Conservation (phyloP, 1,140 invertebrate genomes). For the Hylaeus anthracinus region DNA sequence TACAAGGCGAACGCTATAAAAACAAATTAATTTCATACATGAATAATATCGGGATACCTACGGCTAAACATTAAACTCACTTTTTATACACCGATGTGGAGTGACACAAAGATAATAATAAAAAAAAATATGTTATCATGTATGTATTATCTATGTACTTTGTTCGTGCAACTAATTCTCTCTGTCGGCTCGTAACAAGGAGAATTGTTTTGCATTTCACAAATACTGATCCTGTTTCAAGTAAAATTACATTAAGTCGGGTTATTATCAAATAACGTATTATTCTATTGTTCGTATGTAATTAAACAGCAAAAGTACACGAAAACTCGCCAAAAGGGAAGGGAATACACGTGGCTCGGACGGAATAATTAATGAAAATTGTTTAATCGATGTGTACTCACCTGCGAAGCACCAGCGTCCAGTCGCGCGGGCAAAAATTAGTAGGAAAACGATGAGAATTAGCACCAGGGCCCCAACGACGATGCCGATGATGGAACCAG, state of each 20-base stretch:
- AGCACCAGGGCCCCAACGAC: conserved; percentile 86
- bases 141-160: neutral
- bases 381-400: conserved; percentile 79
- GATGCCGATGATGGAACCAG: conserved; percentile 88
- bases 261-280: neutral
- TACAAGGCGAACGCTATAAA: neutral
- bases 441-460: conserved; percentile 84
- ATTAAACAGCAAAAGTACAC: conserved; percentile 21
- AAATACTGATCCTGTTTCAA: neutral
- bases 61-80: neutral
- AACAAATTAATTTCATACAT: neutral
- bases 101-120: neutral
- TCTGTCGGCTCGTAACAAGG: neutral
- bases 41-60: neutral
- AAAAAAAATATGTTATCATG: neutral
- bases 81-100: neutral
- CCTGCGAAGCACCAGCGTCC: conserved; percentile 92
- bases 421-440: conserved; percentile 89
- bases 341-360: neutral
- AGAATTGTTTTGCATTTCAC: too few species aligned
- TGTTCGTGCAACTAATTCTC: neutral
- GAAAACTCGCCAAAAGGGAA: conserved; percentile 29
- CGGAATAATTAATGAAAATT: conserved; percentile 20
- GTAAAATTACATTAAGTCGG: neutral
- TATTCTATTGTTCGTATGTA: neutral